phyloP scores from a whole-genome alignment of 2,113 vertebrate genomes.

The Pholis gunnellus region DNA sequence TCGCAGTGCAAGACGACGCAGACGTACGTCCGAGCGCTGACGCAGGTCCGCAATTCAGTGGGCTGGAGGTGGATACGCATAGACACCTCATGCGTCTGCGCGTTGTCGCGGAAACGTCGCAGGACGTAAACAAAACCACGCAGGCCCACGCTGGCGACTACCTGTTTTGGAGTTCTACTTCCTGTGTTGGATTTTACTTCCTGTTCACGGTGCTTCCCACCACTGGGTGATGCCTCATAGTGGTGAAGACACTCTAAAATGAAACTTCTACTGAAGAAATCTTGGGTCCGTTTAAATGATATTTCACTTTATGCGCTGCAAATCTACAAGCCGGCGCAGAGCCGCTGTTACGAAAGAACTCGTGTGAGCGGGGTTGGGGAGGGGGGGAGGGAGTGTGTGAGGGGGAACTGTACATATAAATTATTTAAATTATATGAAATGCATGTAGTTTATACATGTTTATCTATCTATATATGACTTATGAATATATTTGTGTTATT shows the following conservation, averaged over 20 bases:
- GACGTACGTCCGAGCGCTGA: conserved; percentile 94
- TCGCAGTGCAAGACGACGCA: conserved; percentile 98
- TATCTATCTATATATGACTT: conserved; percentile 86
- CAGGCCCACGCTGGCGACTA: conserved; percentile 33
- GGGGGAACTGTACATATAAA: conserved; percentile 90
- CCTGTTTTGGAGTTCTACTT: conserved; percentile 53
- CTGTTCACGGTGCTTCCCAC: conserved; percentile 21
- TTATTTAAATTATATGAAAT: conserved; percentile 99
- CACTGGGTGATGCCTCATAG: conserved; percentile 29
- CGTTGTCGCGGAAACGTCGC: conserved; percentile 93
- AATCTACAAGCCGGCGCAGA: conserved; percentile 32
- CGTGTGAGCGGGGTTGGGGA: conserved; percentile 7
- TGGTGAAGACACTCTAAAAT: conserved; percentile 19
- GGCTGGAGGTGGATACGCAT: conserved; percentile 99
- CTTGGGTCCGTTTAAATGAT: conserved; percentile 58
- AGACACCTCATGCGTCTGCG: conserved; percentile 97
- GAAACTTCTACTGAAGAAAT: conserved; percentile 50
- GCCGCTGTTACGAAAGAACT: conserved; percentile 49
- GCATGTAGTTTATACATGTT: conserved; percentile 99
- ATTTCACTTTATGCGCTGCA: conserved; percentile 63
- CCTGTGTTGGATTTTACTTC: conserved; percentile 57
- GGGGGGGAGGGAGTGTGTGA: conserved; percentile 33
- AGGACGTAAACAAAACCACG: conserved; percentile 85
- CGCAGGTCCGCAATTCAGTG: conserved; percentile 86
- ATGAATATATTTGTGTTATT: conserved; percentile 95